These are phyloP conservation scores for Gymnoscopelus microlampas DNA, from an alignment of 2,797 vertebrate species.

Conservation along the genomic window DNA sequence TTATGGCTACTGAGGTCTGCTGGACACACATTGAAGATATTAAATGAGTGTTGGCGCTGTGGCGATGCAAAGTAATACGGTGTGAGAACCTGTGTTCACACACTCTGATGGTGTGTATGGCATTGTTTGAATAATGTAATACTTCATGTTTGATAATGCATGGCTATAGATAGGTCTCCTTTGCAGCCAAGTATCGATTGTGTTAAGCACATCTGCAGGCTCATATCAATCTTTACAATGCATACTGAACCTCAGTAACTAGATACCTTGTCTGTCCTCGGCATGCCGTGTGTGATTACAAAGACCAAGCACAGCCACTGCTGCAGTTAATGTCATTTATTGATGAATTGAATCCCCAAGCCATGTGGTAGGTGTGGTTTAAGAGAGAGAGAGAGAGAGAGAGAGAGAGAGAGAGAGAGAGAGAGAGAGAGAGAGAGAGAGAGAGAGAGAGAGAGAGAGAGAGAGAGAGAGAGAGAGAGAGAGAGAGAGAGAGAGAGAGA, in stretches of 20 bases:
- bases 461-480: background rate
- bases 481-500: too few relatives aligned
- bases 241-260: constrained; percentile 68
- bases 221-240: constrained; percentile 77
- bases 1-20: constrained; percentile 49
- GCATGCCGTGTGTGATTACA: constrained; percentile 48
- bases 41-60: constrained; percentile 53
- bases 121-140: constrained; percentile 76
- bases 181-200: constrained; percentile 82
- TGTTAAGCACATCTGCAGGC: constrained; percentile 77
- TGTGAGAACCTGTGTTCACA: constrained; percentile 63
- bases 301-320: constrained; percentile 59
- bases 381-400: background rate
- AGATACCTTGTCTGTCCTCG: constrained; percentile 60
- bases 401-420: too few relatives aligned
- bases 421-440: background rate
- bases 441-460: too few relatives aligned
- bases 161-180: constrained; percentile 79
- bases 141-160: constrained; percentile 78
- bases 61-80: constrained; percentile 69
- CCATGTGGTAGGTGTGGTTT: constrained; percentile 36
- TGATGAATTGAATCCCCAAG: constrained; percentile 66
- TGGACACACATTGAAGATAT: constrained; percentile 46
- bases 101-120: constrained; percentile 63
- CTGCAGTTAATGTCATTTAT: constrained; percentile 72